Evolutionary conservation across 2,888 invertebrate species (phyloP), one percentile per base, ranked within the genome.

Genomic region (Rhagonycha fulva): DNA sequence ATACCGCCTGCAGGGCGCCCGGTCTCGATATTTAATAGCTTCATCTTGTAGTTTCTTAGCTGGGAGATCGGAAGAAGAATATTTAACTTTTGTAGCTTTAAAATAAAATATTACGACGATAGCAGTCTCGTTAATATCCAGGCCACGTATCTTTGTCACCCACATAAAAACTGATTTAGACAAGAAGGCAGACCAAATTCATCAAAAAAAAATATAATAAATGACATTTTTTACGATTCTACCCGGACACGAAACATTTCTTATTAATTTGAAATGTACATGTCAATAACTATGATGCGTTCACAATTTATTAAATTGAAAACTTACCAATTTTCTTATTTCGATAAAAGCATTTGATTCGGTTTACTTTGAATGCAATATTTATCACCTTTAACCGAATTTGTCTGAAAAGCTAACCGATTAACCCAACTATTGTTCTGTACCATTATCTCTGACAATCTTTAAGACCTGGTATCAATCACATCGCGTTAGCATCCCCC

Each of bases 401-500:
- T 47, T 47, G 47, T 47, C n/a, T 47, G 47, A 12, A 66, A 47
- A 5, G 14, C n/a, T 14, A 47, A 47, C 12, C 32, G 23, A 69
- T 47, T 69, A 69, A 14, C 47, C 14, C 4, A 47, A 19, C 32
- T 23, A 23, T 69, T 74, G 71, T 76, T 68, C 70, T 67, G 68
- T 19, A 67, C 67, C 81, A 81, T 82, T 81, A 80, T 82, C 82
- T 82, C 83, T 83, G 82, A 82, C 81, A 83, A 83, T 83, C 84
- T 85, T 83, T 81, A 84, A 84, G 84, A 84, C 83, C 83, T 83
- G 80, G 72, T 84, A 85, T 85, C 85, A 85, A 85, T 86, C 85
- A 84, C 85, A 80, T 82, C 83, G 81, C 76, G 82, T 83, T 82
- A 79, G 80, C 80, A 81, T 80, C 83, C 82, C 80, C 83, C 80